Evolutionary conservation across 2,113 vertebrate species (phyloP), one percentile per base, ranked within the genome.

Genomic region (Rana temporaria): DNA sequence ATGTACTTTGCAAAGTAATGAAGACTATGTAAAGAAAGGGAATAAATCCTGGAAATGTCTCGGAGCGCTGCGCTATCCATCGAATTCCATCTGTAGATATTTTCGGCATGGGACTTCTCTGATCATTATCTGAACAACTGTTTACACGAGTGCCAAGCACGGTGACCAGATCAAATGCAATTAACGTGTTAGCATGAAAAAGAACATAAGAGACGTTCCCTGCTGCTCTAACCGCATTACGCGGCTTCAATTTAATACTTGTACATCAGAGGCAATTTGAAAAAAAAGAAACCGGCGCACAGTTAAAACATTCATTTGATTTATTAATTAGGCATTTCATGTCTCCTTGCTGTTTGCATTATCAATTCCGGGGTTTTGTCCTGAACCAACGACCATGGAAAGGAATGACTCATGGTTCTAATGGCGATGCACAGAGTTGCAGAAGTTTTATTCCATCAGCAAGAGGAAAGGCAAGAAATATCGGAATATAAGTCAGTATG

Each of bases 261-360:
- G 53, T 56, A 57, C 48, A 66, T 78, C 42, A 56, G 42, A 67
- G n/a, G 76, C 76, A 53, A 78, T 78, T 65, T 65, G n/a, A n/a
- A 42, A 77, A 48, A 48, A 48, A 53, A 55, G 6, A 66, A 22
- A 42, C 16, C 34, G 17, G n/a, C 1, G 42, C 63, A 20, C 38
- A 15, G 22, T 26, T 69, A 70, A 70, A 69, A 16, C 53, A 20
- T 53, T 24, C 63, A 59, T 80, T 52, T 48, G 78, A 80, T 80
- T 79, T 69, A 79, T 79, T 79, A 79, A 79, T 79, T 64, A 69
- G 65, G 60, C 53, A 68, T 79, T 79, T 69, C 78, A 69, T 79
- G 78, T 79, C 78, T 79, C 78, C 68, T 69, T 60, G 57, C 57
- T 42, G n/a, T 42, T 62, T 62, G 52, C 64, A 68, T 69, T 59